Percentiles rank a stretch among this genome's conserved stretches.
Conservation (phyloP, 2,113 vertebrate species). For the Rhabdomys dilectus region DNA sequence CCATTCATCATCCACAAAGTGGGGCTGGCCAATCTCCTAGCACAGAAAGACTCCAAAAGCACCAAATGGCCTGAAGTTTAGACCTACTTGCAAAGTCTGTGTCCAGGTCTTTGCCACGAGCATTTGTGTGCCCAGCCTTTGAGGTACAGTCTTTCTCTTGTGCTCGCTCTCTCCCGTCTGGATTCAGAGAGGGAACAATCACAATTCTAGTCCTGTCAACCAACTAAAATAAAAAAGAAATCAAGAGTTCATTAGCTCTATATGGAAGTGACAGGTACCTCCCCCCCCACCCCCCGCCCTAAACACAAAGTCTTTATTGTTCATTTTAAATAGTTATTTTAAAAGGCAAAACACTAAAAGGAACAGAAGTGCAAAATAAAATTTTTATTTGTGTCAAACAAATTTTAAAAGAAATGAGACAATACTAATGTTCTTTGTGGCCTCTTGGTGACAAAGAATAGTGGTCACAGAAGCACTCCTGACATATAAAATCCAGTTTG, state of each 20-base stretch:
- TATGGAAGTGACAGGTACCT: neutral
- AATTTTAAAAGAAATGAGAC: slow-evolving; percentile 44
- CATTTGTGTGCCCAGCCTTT: slow-evolving; percentile 89
- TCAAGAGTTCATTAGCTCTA: slow-evolving; percentile 32
- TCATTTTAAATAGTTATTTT: slow-evolving; percentile 54
- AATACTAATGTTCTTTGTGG: neutral
- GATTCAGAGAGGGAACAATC: slow-evolving; percentile 97
- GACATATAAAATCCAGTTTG: neutral
- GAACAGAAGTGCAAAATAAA: slow-evolving; percentile 21
- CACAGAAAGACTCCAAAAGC: slow-evolving; percentile 46
- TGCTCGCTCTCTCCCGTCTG: slow-evolving; percentile 94
- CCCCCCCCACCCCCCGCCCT: neutral
- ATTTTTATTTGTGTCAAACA: slow-evolving; percentile 48
- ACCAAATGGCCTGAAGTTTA: neutral
- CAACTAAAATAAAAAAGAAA: slow-evolving; percentile 87
- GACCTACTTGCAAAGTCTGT: slow-evolving; percentile 95
- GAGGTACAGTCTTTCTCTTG: slow-evolving; percentile 94
- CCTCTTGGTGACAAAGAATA: neutral
- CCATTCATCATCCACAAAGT: neutral
- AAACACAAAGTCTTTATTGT: slow-evolving; percentile 12
- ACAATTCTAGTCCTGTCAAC: slow-evolving; percentile 95
- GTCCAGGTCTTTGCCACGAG: slow-evolving; percentile 93
- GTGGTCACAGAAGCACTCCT: neutral
- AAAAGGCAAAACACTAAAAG: slow-evolving; percentile 46
- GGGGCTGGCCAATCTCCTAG: slow-evolving; percentile 26